These are phyloP conservation scores for Plodia interpunctella DNA, from an alignment of 1,140 invertebrate species.

Conservation along the genomic window DNA sequence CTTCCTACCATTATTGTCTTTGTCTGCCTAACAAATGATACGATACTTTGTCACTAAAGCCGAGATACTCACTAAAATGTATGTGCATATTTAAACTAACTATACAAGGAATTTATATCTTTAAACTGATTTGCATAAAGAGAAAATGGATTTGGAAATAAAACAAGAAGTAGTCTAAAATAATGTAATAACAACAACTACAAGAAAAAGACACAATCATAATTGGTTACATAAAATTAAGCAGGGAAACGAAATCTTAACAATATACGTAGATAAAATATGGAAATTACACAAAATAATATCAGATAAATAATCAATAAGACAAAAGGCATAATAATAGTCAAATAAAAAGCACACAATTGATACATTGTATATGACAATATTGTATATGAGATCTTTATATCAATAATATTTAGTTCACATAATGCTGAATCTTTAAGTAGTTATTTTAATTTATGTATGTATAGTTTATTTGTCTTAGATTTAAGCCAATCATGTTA, in stretches of 20 bases:
- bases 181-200: conserved; percentile 38
- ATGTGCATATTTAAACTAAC: neutral
- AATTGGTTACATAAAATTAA: conserved; percentile 9
- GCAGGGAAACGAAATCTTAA: neutral
- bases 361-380: too few species aligned
- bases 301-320: neutral
- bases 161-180: conserved; percentile 35
- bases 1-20: conserved; percentile 33
- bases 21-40: conserved; percentile 28
- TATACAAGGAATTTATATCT: conserved; percentile 4
- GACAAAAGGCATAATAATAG: conserved; percentile 9
- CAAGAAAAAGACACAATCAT: conserved; percentile 18
- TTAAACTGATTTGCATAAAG: neutral
- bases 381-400: neutral
- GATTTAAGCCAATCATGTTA: neutral
- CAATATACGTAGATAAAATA: conserved; percentile 21
- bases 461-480: too few species aligned
- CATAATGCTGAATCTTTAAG: too few species aligned
- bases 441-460: too few species aligned
- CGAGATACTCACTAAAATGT: neutral
- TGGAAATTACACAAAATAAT: conserved; percentile 12
- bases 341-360: conserved; percentile 22
- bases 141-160: conserved; percentile 26
- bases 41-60: conserved; percentile 18
- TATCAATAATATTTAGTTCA: neutral